A percentile compares a stretch with the other conserved stretches of the same genome.
Conservation (phyloP, 2,888 invertebrate genomes). For the Malthinus flaveolus region DNA sequence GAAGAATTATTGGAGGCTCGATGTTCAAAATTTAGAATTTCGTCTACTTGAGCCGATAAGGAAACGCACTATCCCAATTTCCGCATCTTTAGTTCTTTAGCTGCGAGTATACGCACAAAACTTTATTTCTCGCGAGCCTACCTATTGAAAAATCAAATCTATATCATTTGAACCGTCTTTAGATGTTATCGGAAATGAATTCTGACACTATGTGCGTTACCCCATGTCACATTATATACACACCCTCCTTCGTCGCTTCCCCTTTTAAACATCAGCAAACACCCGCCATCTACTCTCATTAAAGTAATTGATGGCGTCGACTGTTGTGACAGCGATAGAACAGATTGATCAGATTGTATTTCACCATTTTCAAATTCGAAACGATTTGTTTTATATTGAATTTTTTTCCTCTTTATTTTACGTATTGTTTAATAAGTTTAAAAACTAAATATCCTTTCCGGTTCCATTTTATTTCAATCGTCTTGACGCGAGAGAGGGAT, state of each 20-base stretch:
- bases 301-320: slow-evolving; percentile 52
- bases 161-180: slow-evolving; percentile 45
- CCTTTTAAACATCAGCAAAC: slow-evolving; percentile 31
- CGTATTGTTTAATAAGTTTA: neutral
- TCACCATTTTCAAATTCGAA: slow-evolving; percentile 43
- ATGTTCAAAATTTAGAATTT: no score
- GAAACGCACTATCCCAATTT: no score
- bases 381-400: slow-evolving; percentile 42
- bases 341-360: slow-evolving; percentile 55
- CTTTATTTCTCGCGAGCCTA: slow-evolving; percentile 33
- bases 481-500: neutral
- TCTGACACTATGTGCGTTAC: slow-evolving; percentile 46
- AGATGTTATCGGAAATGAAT: slow-evolving; percentile 53
- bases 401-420: slow-evolving; percentile 33
- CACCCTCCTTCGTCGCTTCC: slow-evolving; percentile 32
- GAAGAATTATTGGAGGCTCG: no score
- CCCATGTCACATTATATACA: slow-evolving; percentile 27
- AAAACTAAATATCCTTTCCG: slow-evolving; percentile 27
- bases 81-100: neutral
- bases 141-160: slow-evolving; percentile 50
- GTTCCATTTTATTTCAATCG: slow-evolving; percentile 16
- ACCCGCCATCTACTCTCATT: slow-evolving; percentile 51
- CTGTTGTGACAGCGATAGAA: slow-evolving; percentile 53
- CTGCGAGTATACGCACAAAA: slow-evolving; percentile 27
- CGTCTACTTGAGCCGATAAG: no score